Base-by-base conservation (phyloP, 2,797 vertebrate genomes). In the Argentina silus region DNA sequence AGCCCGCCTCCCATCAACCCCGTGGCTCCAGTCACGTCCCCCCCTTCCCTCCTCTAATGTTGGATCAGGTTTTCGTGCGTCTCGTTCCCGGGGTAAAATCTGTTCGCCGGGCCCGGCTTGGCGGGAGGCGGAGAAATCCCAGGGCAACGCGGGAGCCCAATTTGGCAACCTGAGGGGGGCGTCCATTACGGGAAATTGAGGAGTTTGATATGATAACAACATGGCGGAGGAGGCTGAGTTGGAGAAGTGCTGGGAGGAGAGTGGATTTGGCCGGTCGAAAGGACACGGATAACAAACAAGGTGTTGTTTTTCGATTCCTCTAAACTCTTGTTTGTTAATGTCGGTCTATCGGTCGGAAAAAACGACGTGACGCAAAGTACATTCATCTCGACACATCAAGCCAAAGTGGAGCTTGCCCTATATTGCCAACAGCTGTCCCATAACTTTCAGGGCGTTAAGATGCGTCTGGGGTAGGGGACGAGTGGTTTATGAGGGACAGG, bases 121-220 rank as follows among this genome's bases (percentile, higher is more conserved):
- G 92, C 91, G 91, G 91, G 92, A 84, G 91, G 78, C 80, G 66
- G 65, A 79, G 79, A 92, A 90, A 92, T 90, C 90, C 90, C 88
- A 81, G 27, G 86, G 86, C 90, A 88, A 43, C 51, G 8, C 68
- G 17, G 91, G 92, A 47, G 55, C 10, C 88, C 91, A 94, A 93
- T 93, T 91, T 94, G 91, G 83, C 72, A 85, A 85, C 79, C 89
- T 90, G 90, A 90, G 91, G 92, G 93, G 82, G 81, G 89, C 61
- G n/a, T n/a, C 69, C 59, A 88, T 90, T 90, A 90, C 88, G 87
- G 89, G 90, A 93, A 93, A 93, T 91, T 78, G 51, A 93, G 91
- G 75, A 79, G 78, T 87, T 83, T 92, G 91, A 93, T 91, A 89
- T 17, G 87, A 84, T 75, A 90, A 93, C 85, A 84, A 88, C 82